Percentiles rank a stretch among this genome's conserved stretches.
Conservation (phyloP, 2,888 invertebrate genomes). For the Caenorhabditis plicata region DNA sequence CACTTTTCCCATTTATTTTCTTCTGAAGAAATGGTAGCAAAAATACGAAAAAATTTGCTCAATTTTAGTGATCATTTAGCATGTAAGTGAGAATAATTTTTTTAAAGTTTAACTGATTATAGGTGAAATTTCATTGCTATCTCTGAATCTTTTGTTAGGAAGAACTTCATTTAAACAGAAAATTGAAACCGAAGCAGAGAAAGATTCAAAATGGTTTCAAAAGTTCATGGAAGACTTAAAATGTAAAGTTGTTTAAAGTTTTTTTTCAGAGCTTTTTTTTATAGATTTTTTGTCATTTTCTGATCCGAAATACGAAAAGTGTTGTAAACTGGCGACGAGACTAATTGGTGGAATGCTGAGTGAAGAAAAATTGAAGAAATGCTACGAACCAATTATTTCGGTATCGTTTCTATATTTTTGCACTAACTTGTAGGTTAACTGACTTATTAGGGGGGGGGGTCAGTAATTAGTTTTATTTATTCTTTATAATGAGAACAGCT, state of each 20-base stretch:
- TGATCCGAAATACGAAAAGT: conserved; percentile 7
- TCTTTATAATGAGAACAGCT: no score
- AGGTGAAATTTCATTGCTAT: conserved; percentile 8
- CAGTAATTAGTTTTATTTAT: no score
- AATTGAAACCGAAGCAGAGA: conserved; percentile 1
- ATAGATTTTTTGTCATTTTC: conserved; percentile 9
- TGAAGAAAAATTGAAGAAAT: conserved; percentile 9
- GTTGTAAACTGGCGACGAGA: conserved; percentile 17
- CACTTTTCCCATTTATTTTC: conserved; percentile 23
- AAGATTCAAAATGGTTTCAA: conserved; percentile 14
- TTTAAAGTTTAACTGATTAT: no score
- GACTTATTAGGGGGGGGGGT: no score
- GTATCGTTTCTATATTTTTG: no score
- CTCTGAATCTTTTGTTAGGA: conserved; percentile 7
- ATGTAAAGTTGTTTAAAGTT: conserved; percentile 3
- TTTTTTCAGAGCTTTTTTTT: neutral
- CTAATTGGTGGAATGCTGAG: conserved; percentile 4
- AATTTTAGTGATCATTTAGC: conserved; percentile 12
- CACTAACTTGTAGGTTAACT: no score
- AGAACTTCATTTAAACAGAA: conserved; percentile 4
- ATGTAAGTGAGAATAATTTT: no score
- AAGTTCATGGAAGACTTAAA: conserved; percentile 6
- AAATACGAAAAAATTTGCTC: conserved; percentile 10
- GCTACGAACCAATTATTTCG: no score
- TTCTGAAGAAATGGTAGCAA: conserved; percentile 7